Base-by-base conservation (phyloP, 2,113 vertebrate genomes). In the Sterna hirundo region DNA sequence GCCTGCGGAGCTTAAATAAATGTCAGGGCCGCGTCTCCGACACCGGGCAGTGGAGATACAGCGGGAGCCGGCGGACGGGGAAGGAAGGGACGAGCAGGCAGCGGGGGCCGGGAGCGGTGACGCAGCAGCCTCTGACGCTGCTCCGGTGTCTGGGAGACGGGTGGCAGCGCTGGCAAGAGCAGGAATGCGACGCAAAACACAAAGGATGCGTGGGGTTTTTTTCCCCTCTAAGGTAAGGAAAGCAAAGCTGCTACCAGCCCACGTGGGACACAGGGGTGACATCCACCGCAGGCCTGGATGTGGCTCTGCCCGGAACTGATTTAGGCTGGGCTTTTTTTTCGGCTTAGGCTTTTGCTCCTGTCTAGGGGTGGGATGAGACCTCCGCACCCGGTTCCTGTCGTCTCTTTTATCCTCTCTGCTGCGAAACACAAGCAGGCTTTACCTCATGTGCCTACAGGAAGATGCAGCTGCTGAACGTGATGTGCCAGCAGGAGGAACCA, bases 121-220 rank as follows among this genome's bases (percentile, higher is more conserved):
- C 84, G 69, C 95, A 89, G 87, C 87, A 71, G 95, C 57, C 49
- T 52, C 87, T 96, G 95, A 93, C 47, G 90, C 94, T 36, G 84
- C 90, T 57, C 77, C 10, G 69, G 92, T 66, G 68, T 42, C 86
- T 83, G 95, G 71, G 76, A 84, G 88, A 74, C 82, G 61, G 8
- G 74, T 14, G 82, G 86, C 88, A 88, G 86, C 4, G 12, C 86
- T 32, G 83, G 83, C 77, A 65, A 69, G 65, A 77, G 78, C 84
- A 11, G 22, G 55, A 9, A 51, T 29, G 61, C 17, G 25, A 93
- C 5, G 36, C 68, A 93, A 86, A 94, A 72, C 83, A 54, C 46
- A 40, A 16, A 34, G 13, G 60, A 65, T 47, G 49, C 23, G 6
- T 0, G 7, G 21, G 5, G 30, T 34, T 51, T 77, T 78, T 2